Conservation (phyloP, 2,888 invertebrate species). For the Luperina nickerlii region DNA sequence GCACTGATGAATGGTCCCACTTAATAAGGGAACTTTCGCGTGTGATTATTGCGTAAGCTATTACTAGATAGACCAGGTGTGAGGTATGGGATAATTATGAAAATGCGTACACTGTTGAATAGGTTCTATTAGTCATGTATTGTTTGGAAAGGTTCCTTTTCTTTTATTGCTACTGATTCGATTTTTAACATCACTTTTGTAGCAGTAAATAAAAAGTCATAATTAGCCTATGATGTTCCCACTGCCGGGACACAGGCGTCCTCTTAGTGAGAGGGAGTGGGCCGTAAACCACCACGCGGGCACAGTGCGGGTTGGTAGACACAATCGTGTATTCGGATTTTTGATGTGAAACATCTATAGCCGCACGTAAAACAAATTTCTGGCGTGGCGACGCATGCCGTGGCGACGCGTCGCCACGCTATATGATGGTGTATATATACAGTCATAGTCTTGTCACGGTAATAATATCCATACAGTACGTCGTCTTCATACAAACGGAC, state of each 20-base stretch:
- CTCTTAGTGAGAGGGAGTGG: neutral
- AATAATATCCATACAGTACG: no score
- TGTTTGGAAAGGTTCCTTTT: neutral
- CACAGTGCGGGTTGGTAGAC: no score
- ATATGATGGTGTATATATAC: no score
- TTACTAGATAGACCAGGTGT: constrained; percentile 18
- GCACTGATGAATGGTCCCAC: constrained; percentile 80
- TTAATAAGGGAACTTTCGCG: constrained; percentile 56
- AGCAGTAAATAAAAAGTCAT: neutral
- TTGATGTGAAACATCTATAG: no score
- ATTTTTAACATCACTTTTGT: neutral
- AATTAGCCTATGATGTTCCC: neutral
- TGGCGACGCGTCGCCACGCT: no score
- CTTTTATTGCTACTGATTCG: no score
- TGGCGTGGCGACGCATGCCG: no score
- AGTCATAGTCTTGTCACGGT: no score
- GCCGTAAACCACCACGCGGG: neutral
- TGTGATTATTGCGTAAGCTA: constrained; percentile 52
- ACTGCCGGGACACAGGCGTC: neutral
- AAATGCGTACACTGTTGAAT: neutral
- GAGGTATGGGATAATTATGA: constrained; percentile 10
- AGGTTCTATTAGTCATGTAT: constrained; percentile 6
- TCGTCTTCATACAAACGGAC: no score
- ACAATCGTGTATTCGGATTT: neutral
- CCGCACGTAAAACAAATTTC: no score